A percentile compares a stretch with the other conserved stretches of the same genome.
phyloP scores from a whole-genome alignment of 2,888 invertebrate species.

The Heliconius erato region DNA sequence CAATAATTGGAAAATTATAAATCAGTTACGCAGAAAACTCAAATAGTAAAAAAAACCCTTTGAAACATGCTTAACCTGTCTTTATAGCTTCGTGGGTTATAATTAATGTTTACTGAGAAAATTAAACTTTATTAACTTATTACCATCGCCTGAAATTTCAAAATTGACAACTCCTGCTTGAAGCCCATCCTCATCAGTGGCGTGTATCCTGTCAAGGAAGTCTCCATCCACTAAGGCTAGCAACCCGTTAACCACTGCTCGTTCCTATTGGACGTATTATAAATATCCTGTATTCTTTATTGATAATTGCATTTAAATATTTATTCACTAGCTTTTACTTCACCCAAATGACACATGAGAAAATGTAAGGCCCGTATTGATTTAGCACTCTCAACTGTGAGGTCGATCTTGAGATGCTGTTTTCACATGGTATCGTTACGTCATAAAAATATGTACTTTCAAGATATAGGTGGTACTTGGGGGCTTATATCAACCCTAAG shows the following conservation, averaged over 20 bases:
- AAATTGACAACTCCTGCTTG: conserved; percentile 85
- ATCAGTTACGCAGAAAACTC: neutral
- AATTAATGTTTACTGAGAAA: too few relatives aligned
- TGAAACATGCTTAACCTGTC: too few relatives aligned
- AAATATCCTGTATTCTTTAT: neutral
- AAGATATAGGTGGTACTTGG: too few relatives aligned
- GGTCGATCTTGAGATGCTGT: too few relatives aligned
- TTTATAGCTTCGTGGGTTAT: too few relatives aligned
- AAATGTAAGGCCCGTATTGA: too few relatives aligned
- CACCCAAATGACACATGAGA: too few relatives aligned
- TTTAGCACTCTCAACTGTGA: too few relatives aligned
- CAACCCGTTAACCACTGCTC: conserved; percentile 64
- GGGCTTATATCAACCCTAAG: too few relatives aligned
- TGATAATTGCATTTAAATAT: neutral
- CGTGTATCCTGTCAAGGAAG: conserved; percentile 75
- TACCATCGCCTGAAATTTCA: conserved; percentile 73
- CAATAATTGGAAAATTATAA: neutral
- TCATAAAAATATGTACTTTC: too few relatives aligned
- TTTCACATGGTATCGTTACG: too few relatives aligned
- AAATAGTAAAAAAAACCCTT: neutral
- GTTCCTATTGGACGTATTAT: conserved; percentile 66
- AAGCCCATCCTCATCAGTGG: conserved; percentile 85
- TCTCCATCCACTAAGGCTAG: conserved; percentile 69
- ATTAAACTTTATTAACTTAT: neutral
- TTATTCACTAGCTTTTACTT: neutral